Evolutionary conservation across 2,797 vertebrate genomes (phyloP).

Genomic region (Podarcis lilfordi): DNA sequence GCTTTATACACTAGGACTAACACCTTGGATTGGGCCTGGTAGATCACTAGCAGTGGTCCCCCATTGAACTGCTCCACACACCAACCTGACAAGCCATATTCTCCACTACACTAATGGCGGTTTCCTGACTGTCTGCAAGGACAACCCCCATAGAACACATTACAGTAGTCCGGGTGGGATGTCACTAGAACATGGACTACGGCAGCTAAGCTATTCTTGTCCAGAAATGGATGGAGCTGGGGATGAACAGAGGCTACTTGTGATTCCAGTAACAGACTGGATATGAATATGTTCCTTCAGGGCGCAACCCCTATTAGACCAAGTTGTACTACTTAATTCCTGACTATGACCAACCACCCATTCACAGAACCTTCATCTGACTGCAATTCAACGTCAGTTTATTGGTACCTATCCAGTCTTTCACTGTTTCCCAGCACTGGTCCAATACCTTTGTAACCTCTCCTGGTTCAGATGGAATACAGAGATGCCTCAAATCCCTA

Average conservation of each 20-base stretch:
- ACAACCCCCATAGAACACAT: neutral
- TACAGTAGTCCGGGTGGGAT: neutral
- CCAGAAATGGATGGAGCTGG: neutral
- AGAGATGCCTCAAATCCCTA: too few relatives aligned
- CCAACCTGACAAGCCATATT: neutral
- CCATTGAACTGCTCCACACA: neutral
- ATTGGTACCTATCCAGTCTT: neutral
- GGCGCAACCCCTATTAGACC: neutral
- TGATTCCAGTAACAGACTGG: neutral
- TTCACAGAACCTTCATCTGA: neutral
- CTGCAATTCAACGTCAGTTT: neutral
- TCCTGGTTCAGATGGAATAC: too few relatives aligned
- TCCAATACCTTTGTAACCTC: too few relatives aligned
- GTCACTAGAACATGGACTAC: neutral
- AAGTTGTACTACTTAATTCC: neutral
- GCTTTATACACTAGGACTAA: neutral
- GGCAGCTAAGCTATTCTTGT: neutral
- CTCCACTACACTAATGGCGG: too few relatives aligned
- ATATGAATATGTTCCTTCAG: neutral
- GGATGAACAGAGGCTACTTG: neutral
- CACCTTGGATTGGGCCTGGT: neutral
- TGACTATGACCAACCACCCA: neutral
- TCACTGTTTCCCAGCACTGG: too few relatives aligned
- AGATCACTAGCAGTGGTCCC: neutral
- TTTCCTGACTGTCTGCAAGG: neutral